Conservation (phyloP, 2,113 vertebrate genomes). For the Hepsetus odoe region DNA sequence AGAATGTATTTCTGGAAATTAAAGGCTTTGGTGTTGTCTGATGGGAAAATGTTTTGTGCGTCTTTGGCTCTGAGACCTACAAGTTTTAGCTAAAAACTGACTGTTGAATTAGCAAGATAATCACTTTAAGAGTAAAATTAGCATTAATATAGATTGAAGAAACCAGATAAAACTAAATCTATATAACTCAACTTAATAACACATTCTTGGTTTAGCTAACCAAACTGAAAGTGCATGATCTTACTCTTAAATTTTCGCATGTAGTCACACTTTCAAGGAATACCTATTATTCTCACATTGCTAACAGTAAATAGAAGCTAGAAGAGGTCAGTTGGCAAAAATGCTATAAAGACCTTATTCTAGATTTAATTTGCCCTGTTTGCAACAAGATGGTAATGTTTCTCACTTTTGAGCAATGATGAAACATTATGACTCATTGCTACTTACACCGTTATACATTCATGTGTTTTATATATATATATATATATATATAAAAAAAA, state of each 20-base stretch:
- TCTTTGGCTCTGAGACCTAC: conserved; percentile 19
- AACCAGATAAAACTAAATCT: not conserved
- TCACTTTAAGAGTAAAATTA: not conserved
- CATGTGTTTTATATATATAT: not conserved
- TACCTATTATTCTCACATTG: not conserved
- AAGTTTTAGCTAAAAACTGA: not conserved
- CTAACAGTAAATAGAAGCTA: not conserved
- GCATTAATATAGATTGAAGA: not conserved
- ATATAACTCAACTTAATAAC: not conserved
- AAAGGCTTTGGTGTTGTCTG: conserved; percentile 36
- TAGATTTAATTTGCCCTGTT: not conserved
- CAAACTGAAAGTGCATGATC: not conserved
- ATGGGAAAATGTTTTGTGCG: conserved; percentile 17
- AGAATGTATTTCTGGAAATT: conserved; percentile 40
- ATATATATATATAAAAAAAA: too few relatives aligned
- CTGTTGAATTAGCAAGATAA: not conserved
- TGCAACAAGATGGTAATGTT: not conserved
- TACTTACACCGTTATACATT: not conserved
- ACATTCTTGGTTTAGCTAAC: not conserved
- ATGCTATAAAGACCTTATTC: too few relatives aligned
- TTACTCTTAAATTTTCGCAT: not conserved
- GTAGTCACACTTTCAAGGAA: not conserved
- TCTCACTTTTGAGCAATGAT: not conserved
- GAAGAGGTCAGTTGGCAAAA: not conserved
- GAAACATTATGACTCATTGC: not conserved